These are phyloP conservation scores for Pollicipes pollicipes DNA, from an alignment of 1,140 invertebrate species.

Conservation along the genomic window DNA sequence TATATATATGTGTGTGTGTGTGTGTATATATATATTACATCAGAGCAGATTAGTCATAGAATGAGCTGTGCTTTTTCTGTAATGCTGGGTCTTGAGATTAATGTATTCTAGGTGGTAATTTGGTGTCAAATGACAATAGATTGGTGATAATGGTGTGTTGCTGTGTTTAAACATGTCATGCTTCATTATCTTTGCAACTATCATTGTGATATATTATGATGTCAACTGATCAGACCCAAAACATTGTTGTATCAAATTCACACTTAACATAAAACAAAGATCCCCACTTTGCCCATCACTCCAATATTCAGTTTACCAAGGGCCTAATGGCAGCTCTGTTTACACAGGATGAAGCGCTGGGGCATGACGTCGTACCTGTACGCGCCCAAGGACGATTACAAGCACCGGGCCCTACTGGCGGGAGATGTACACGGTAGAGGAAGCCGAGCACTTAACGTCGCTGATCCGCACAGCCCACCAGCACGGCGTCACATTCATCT, in stretches of 20 bases:
- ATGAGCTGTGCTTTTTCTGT: no score
- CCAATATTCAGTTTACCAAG: no score
- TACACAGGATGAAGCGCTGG: constrained; percentile 69
- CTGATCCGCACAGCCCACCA: constrained; percentile 75
- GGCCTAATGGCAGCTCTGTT: background rate
- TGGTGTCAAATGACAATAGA: no score
- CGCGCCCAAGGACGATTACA: constrained; percentile 95
- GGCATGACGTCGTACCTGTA: constrained; percentile 94
- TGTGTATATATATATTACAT: no score
- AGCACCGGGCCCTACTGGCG: constrained; percentile 92
- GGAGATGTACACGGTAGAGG: constrained; percentile 91
- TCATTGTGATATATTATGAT: background rate
- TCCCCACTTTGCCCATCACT: no score
- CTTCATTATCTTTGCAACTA: constrained; percentile 9
- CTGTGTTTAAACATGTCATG: no score
- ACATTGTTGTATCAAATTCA: background rate
- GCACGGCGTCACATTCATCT: constrained; percentile 82
- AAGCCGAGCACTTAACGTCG: constrained; percentile 83
- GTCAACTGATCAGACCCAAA: background rate
- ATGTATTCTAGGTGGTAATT: no score
- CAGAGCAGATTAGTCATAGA: no score
- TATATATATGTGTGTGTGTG: no score
- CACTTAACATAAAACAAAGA: no score
- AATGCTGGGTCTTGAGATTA: no score
- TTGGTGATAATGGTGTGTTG: no score